A percentile compares a stretch with the other conserved stretches of the same genome.
These are phyloP conservation scores for Sylvia borin DNA, from an alignment of 2,797 vertebrate species.

Conservation along the genomic window DNA sequence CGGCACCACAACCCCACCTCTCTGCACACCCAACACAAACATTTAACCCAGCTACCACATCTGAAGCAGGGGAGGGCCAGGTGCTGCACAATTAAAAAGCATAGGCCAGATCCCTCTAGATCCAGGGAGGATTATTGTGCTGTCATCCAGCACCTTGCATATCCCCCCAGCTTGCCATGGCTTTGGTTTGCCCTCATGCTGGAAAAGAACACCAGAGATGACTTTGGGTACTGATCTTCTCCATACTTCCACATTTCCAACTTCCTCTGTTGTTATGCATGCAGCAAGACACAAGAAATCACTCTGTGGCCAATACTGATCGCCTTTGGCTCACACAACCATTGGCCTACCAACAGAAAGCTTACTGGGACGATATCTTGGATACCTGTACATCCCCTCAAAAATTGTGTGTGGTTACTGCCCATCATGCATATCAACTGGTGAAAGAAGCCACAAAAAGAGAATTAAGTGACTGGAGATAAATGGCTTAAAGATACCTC, in stretches of 20 bases:
- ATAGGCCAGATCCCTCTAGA: not conserved
- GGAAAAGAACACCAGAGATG: not conserved
- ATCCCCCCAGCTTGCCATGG: not conserved
- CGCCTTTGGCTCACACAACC: not conserved
- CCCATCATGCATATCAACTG: rapidly evolving
- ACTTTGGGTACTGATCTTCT: not conserved
- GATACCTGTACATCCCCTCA: not conserved
- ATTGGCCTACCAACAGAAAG: not conserved
- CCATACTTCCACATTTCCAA: not conserved
- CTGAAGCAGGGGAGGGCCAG: not conserved
- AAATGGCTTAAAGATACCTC: not conserved
- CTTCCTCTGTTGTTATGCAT: not conserved
- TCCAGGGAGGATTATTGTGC: not conserved
- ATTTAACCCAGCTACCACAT: not conserved
- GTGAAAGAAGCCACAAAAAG: not conserved
- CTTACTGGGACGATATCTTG: not conserved
- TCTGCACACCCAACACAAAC: not conserved
- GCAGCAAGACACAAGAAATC: not conserved
- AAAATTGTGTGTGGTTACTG: not conserved
- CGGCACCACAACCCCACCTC: not conserved
- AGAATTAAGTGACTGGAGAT: not conserved
- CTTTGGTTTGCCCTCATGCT: not conserved
- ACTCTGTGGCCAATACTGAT: not conserved
- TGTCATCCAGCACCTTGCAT: not conserved
- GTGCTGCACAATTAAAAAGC: not conserved